These are phyloP conservation scores for Origma solitaria DNA, from an alignment of 2,113 vertebrate genomes.

Conservation along the genomic window DNA sequence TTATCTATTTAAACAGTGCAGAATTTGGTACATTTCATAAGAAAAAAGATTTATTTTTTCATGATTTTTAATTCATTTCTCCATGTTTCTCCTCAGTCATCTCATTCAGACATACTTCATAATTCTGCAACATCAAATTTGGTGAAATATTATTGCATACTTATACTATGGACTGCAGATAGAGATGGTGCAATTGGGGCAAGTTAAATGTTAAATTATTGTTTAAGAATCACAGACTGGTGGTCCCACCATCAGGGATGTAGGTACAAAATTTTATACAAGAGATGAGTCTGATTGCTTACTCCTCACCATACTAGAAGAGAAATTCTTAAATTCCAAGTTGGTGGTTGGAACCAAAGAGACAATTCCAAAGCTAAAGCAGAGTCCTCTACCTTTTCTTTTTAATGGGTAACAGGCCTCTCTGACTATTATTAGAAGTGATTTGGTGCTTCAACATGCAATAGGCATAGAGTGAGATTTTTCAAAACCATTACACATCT, in stretches of 20 bases:
- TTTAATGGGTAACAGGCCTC: background rate
- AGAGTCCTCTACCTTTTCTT: background rate
- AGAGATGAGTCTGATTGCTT: background rate
- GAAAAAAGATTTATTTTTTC: background rate
- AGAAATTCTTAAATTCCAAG: background rate
- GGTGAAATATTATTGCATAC: background rate
- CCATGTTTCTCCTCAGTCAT: background rate
- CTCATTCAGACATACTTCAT: background rate
- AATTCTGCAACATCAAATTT: background rate
- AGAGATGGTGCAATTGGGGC: background rate
- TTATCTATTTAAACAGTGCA: background rate
- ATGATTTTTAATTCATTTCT: background rate
- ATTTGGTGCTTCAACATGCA: background rate
- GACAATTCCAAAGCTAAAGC: background rate
- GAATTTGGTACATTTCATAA: background rate
- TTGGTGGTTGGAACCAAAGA: background rate
- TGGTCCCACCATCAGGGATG: background rate
- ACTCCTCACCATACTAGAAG: background rate
- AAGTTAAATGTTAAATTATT: background rate
- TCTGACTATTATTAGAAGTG: background rate
- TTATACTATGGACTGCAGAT: background rate
- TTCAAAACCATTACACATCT: conserved; percentile 19
- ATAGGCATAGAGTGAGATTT: background rate
- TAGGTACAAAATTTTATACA: background rate
- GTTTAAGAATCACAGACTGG: background rate